A percentile compares a stretch with the other conserved stretches of the same genome.
These are phyloP conservation scores for Sardina pilchardus DNA, from an alignment of 2,113 vertebrate genomes.

Conservation along the genomic window DNA sequence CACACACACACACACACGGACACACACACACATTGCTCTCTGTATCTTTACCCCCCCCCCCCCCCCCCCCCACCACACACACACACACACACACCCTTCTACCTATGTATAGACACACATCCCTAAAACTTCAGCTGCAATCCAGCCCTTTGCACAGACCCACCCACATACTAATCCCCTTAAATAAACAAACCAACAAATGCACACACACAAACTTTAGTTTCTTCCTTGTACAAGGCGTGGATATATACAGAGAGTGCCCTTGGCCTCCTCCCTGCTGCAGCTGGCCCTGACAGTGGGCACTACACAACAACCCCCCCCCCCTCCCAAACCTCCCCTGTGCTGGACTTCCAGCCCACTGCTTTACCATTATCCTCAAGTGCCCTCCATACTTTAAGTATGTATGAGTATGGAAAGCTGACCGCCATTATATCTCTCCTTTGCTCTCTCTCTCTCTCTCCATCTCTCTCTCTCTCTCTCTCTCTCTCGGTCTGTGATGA, in stretches of 20 bases:
- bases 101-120: neutral
- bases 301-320: too few relatives aligned
- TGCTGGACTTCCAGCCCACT: constrained; percentile 18
- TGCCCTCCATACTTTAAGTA: neutral
- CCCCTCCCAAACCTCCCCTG: too few relatives aligned
- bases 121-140: too few relatives aligned
- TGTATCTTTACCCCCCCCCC: too few relatives aligned
- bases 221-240: too few relatives aligned
- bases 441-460: neutral
- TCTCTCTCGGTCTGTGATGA: constrained; percentile 1
- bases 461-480: neutral
- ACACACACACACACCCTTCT: neutral
- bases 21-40: neutral
- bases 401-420: too few relatives aligned
- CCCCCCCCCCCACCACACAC: too few relatives aligned
- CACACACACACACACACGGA: neutral
- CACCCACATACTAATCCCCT: neutral
- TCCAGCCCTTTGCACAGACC: neutral
- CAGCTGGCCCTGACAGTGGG: too few relatives aligned
- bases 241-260: neutral
- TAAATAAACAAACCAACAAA: neutral
- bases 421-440: neutral
- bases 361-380: neutral
- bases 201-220: too few relatives aligned
- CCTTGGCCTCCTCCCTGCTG: neutral